Evolutionary conservation across 2,888 invertebrate species (phyloP), one percentile per base, ranked within the genome.

Genomic region (Sphaerophoria taeniata): DNA sequence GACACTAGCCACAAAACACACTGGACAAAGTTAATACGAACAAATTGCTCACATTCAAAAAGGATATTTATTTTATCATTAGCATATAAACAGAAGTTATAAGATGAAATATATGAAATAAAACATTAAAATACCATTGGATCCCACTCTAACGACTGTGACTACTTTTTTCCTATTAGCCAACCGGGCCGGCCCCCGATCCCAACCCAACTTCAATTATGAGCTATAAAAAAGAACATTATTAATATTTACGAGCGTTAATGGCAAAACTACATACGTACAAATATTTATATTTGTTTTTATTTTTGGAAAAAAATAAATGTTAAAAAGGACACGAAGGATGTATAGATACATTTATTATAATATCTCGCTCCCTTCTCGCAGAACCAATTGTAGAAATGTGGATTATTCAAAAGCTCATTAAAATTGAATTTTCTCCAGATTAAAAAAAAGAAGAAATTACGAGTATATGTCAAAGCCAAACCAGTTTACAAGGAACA

Each of bases 161-260:
- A 24, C 24, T 24, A 24, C 2, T 24, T 24, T 24, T 24, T 24
- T 2, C 24, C 24, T 24, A 24, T 24, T 24, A 24, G 2, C 24
- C 24, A 24, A 24, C 24, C 24, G 24, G 45, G 45, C 31, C 36
- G 63, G 55, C 45, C 31, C 49, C 6, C 14, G 36, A 60, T 12
- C 31, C 77, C 67, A 71, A 65, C 60, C 71, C 70, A 72, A 75
- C 67, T 72, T 49, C 84, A 80, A 84, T 84, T 80, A 80, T 75
- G 67, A 67, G 67, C 75, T 67, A 84, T 84, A 80, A 84, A 84
- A 78, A 80, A 47, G 80, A 75, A 75, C 72, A 84, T 84, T 80
- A 80, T 84, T 84, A 77, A 84, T 84, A 84, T 84, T 84, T 84
- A 84, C 75, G 84, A 84, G 71, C 55, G 79, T 75, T 80, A 84